A percentile compares a stretch with the other conserved stretches of the same genome.
phyloP scores from a whole-genome alignment of 2,113 vertebrate genomes.

The Oreochromis tanganicae region DNA sequence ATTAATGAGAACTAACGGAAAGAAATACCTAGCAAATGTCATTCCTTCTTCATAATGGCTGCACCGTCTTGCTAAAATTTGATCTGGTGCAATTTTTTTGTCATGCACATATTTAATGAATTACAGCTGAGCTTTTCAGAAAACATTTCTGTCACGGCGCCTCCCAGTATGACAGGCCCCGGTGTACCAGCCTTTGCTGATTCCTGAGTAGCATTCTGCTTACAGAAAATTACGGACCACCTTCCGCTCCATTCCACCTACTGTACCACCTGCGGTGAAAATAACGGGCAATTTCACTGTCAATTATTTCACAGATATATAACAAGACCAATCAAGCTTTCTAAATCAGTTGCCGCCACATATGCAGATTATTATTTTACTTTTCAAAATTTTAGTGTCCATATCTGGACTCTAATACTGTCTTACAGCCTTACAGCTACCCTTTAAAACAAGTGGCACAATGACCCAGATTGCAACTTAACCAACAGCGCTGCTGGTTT shows the following conservation, averaged over 20 bases:
- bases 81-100: background rate
- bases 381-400: background rate
- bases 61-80: background rate
- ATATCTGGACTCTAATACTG: background rate
- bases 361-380: background rate
- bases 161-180: slow-evolving; percentile 13
- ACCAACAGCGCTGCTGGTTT: slow-evolving; percentile 27
- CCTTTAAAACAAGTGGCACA: slow-evolving; percentile 30
- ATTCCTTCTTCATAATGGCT: background rate
- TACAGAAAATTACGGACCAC: slow-evolving; percentile 53
- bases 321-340: slow-evolving; percentile 27
- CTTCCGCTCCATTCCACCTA: slow-evolving; percentile 32
- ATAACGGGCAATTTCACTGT: slow-evolving; percentile 40
- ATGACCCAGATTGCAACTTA: slow-evolving; percentile 47
- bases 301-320: slow-evolving; percentile 42
- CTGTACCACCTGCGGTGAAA: slow-evolving; percentile 53
- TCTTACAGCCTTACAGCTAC: slow-evolving; percentile 5
- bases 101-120: slow-evolving; percentile 35
- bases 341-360: background rate
- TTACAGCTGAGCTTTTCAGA: slow-evolving; percentile 29
- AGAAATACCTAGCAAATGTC: background rate
- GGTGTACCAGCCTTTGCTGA: slow-evolving; percentile 18
- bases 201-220: slow-evolving; percentile 40
- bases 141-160: slow-evolving; percentile 3
- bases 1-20: background rate